These are phyloP conservation scores for Pontoporia blainvillei DNA, from an alignment of 2,113 vertebrate species.

Conservation along the genomic window DNA sequence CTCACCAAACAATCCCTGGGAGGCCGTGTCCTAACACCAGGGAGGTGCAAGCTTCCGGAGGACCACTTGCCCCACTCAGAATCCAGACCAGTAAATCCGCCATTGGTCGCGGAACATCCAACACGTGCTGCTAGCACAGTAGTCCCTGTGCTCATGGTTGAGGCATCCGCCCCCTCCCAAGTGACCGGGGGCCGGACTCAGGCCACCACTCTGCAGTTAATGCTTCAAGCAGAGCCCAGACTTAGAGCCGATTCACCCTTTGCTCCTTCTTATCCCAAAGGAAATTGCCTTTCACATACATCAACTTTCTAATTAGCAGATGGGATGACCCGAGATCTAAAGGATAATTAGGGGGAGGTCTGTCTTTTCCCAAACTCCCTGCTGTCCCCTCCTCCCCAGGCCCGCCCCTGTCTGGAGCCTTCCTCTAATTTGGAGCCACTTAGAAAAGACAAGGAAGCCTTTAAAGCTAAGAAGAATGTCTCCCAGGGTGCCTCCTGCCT, in stretches of 20 bases:
- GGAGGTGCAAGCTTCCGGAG: not conserved
- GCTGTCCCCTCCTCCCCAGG: constrained; percentile 55
- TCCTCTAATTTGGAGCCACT: constrained; percentile 78
- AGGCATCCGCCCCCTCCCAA: not conserved
- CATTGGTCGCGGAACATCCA: no score
- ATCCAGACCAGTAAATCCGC: not conserved
- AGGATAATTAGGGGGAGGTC: constrained; percentile 78
- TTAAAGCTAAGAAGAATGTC: constrained; percentile 73
- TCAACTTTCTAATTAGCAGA: constrained; percentile 78
- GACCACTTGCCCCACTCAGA: not conserved
- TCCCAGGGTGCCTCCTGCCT: constrained; percentile 69
- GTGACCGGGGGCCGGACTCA: not conserved
- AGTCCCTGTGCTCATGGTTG: fast-evolving
- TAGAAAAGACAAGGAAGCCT: constrained; percentile 71
- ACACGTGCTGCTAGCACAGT: fast-evolving
- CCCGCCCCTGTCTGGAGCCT: constrained; percentile 75
- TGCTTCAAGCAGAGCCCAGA: constrained; percentile 75
- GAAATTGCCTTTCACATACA: constrained; percentile 70
- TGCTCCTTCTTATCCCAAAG: constrained; percentile 34
- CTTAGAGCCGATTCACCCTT: constrained; percentile 64
- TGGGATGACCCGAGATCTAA: constrained; percentile 75
- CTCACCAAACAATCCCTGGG: not conserved
- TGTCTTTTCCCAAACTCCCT: constrained; percentile 69
- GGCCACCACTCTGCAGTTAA: constrained; percentile 64
- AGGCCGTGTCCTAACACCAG: not conserved